Percentiles rank a stretch among this genome's conserved stretches.
Evolutionary conservation across 2,888 invertebrate genomes (phyloP).

Genomic region (Gastracanthus pulcherrimus): DNA sequence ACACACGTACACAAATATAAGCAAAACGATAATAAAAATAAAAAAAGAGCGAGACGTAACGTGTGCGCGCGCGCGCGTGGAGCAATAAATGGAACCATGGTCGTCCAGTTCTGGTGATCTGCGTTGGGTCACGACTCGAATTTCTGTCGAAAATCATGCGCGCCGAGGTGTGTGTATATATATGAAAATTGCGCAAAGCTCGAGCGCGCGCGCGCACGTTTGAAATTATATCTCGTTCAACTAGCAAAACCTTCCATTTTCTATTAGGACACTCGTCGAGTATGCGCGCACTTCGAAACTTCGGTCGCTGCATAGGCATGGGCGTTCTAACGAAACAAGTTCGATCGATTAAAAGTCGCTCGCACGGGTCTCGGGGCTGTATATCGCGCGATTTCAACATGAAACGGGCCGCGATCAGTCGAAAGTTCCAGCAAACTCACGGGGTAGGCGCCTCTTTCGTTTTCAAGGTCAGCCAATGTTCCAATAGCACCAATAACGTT

Average conservation of each 20-base stretch:
- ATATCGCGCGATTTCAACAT: not conserved
- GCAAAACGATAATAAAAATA: not conserved
- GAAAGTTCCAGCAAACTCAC: too few species aligned
- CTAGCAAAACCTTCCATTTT: slow-evolving; percentile 27
- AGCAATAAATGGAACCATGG: slow-evolving; percentile 42
- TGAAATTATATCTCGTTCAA: slow-evolving; percentile 30
- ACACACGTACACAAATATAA: too few species aligned
- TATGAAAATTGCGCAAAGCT: slow-evolving; percentile 26
- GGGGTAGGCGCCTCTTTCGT: too few species aligned
- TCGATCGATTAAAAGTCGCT: slow-evolving; percentile 10
- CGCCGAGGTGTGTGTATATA: not conserved
- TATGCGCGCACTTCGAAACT: not conserved
- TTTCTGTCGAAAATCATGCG: slow-evolving; percentile 41
- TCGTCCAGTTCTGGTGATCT: slow-evolving; percentile 30
- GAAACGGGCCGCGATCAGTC: too few species aligned
- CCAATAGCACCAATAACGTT: not conserved
- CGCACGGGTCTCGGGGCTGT: too few species aligned
- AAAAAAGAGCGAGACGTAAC: not conserved
- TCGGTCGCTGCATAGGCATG: not conserved
- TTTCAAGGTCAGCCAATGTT: slow-evolving; percentile 18
- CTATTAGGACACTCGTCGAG: slow-evolving; percentile 30
- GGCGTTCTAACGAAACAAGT: not conserved
- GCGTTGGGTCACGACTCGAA: slow-evolving; percentile 9
- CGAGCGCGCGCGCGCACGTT: not conserved
- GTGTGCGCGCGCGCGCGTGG: not conserved